These are phyloP conservation scores for Brachynemurus nebulosus DNA, from an alignment of 2,888 invertebrate genomes.

Conservation along the genomic window DNA sequence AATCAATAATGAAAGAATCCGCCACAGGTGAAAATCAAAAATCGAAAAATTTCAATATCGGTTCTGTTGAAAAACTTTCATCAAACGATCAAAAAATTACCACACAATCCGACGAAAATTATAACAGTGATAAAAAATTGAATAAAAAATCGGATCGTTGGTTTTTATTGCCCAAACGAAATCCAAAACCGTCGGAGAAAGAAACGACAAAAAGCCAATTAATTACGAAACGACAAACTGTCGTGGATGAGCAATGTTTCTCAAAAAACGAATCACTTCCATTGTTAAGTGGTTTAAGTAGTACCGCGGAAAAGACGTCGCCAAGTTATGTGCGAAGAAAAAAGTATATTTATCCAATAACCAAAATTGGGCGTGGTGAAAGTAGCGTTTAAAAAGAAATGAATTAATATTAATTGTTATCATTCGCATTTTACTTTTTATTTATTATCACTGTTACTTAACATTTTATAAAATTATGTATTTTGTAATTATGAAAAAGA, in stretches of 20 bases:
- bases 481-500: too few species aligned
- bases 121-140: constrained; percentile 17
- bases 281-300: constrained; percentile 36
- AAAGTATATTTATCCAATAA: constrained; percentile 46
- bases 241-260: constrained; percentile 26
- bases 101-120: constrained; percentile 14
- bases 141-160: constrained; percentile 20
- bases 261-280: constrained; percentile 40
- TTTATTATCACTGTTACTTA: too few species aligned
- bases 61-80: neutral
- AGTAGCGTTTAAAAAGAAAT: constrained; percentile 41
- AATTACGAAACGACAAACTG: constrained; percentile 9
- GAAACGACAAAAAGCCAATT: constrained; percentile 15
- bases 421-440: too few species aligned
- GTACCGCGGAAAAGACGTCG: constrained; percentile 27
- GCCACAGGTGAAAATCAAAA: constrained; percentile 13
- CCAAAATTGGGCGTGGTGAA: constrained; percentile 35
- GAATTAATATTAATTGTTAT: too few species aligned
- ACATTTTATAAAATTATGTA: too few species aligned
- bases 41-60: constrained; percentile 3
- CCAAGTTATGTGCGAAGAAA: constrained; percentile 45
- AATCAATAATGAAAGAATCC: constrained; percentile 19
- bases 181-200: constrained; percentile 17
- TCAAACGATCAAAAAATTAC: constrained; percentile 5
- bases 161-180: constrained; percentile 19